Conservation (phyloP, 2,797 vertebrate genomes). For the Acropternis orthonyx region DNA sequence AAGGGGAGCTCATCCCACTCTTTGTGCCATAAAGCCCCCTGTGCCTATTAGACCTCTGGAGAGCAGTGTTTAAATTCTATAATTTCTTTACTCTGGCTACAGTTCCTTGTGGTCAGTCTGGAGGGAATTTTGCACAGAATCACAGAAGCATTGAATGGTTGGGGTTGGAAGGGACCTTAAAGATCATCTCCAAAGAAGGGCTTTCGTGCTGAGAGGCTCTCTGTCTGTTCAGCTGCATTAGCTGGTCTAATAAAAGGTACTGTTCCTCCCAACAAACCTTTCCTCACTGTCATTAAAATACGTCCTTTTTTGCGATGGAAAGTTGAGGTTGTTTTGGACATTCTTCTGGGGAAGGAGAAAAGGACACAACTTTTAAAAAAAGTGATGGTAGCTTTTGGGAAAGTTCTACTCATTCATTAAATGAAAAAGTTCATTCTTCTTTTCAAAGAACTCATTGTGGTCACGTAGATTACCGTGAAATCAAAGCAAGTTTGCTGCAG, state of each 20-base stretch:
- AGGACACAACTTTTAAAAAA: background rate
- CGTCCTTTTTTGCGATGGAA: background rate
- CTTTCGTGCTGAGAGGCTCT: background rate
- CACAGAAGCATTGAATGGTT: background rate
- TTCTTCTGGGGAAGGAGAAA: background rate
- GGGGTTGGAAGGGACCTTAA: background rate
- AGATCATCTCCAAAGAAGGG: background rate
- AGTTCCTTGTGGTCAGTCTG: background rate
- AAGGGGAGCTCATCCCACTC: background rate
- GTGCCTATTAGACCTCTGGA: background rate
- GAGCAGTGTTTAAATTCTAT: background rate
- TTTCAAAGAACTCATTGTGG: conserved; percentile 52
- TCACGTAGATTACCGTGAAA: conserved; percentile 48
- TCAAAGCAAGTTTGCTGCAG: conserved; percentile 44
- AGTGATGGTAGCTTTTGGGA: background rate
- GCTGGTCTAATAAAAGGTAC: background rate
- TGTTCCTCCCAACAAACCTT: background rate
- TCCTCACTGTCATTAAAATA: background rate
- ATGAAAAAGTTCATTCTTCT: conserved; percentile 58
- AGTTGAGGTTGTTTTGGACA: background rate
- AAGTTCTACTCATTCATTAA: conserved; percentile 13
- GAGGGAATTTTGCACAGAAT: background rate
- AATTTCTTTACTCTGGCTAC: background rate
- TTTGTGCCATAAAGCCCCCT: background rate
- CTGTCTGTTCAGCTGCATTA: background rate